Evolutionary conservation across 2,888 invertebrate genomes (phyloP), one percentile per base, ranked within the genome.

Genomic region (Ophraella communa): DNA sequence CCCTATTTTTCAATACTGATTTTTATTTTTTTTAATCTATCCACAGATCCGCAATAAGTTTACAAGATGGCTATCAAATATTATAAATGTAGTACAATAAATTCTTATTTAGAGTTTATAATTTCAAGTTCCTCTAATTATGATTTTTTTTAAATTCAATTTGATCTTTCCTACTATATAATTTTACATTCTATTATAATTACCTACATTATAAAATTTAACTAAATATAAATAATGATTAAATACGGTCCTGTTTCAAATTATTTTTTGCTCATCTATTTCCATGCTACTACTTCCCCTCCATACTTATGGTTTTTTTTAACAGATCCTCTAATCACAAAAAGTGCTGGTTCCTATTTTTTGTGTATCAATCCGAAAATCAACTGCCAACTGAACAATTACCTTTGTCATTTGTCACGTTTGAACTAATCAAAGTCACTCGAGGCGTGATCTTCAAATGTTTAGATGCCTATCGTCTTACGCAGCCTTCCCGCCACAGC

Each of bases 371-470:
- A 27, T 17, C 24, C 27, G 27, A 55, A 55, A 58, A 58, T 18
- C 60, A 42, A 21, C 60, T 60, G 52, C 52, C 60, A 60, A 21
- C 27, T 44, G 33, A 60, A 60, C 60, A 60, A 60, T 60, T 60
- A 60, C 60, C 59, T 51, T 27, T 51, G 42, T 59, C 51, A 51
- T 51, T 51, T 51, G 59, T 59, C 59, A 60, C 44, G 52, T 60
- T 39, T 27, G 20, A 47, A 14, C 33, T 53, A 53, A 53, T 53
- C 53, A 45, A 51, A 51, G 49, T 51, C 49, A 51, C 17, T 24
- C 30, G 23, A 47, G 23, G 21, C 57, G 33, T 57, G 57, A 57
- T 57, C 57, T 49, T 49, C 33, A 30, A 35, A 47, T 49, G 35
- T 49, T 57, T 57, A 30, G 47, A 47, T 20, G n/a, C 30, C 35